Evolutionary conservation across 1,140 invertebrate genomes (phyloP), one percentile per base, ranked within the genome.

Genomic region (Drosophila paulistorum): DNA sequence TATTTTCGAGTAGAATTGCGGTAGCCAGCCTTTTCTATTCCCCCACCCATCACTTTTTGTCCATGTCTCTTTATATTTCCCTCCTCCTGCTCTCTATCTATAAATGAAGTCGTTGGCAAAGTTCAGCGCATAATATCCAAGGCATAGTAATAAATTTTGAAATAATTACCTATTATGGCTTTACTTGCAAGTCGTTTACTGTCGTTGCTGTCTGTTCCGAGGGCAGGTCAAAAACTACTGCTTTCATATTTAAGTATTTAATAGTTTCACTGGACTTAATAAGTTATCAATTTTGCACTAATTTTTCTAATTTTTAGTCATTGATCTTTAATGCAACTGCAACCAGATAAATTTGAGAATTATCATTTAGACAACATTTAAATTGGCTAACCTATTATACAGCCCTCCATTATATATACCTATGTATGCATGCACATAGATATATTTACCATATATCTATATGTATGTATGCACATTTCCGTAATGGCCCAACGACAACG

Each of bases 111-210:
- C 73, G 48, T 59, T 33, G 69, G 66, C 62, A 74, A 62, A 67
- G 60, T 75, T 64, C 45, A 61, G 63, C 63, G 65, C 78, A 81
- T 66, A 78, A 75, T 76, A 86, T 60, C 62, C 74, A 77, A 65
- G 77, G 64, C 68, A 87, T 74, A 71, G 83, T 73, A 91, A 91
- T 91, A 91, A 91, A 91, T 91, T 51, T 90, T 90, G 64, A 85
- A 90, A 91, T 91, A 91, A 91, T 90, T 90, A 91, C 90, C 86
- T 90, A 91, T 91, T 90, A 91, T 90, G 79, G 83, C 70, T 71
- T 68, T 76, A 78, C 84, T 80, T 72, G 79, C 55, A 68, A 68
- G 65, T 64, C 59, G 77, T 64, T 68, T 64, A 72, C 45, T 48
- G 45, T 10, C 17, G 45, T 48, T 48, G 14, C 45, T 51, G 45